Percentiles rank a stretch among this genome's conserved stretches.
Conservation (phyloP, 2,888 invertebrate genomes). For the Troilus luridus region DNA sequence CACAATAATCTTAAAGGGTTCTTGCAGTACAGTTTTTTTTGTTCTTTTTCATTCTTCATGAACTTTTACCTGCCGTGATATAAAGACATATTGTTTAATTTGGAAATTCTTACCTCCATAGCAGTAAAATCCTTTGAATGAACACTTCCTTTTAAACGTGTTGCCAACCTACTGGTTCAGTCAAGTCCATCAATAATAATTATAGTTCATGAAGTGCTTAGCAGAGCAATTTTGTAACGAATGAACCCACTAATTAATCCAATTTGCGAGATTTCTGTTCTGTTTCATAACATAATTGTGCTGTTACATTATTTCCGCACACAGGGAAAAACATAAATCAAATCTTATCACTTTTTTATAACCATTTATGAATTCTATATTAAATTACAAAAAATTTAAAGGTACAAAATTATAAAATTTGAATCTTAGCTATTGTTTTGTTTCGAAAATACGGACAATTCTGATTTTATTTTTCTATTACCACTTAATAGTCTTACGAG, state of each 20-base stretch:
- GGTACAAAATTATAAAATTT: too few species aligned
- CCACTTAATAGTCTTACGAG: too few species aligned
- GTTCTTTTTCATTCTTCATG: background rate
- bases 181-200: background rate
- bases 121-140: background rate
- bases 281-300: constrained; percentile 2
- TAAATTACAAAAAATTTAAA: too few species aligned
- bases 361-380: background rate
- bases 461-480: too few species aligned
- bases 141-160: background rate
- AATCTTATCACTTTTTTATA: background rate
- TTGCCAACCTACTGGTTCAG: background rate
- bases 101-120: background rate
- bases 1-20: too few species aligned
- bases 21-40: too few species aligned
- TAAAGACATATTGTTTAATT: background rate
- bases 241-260: background rate
- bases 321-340: background rate
- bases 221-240: background rate
- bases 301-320: constrained; percentile 19
- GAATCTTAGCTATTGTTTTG: too few species aligned
- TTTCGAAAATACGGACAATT: too few species aligned
- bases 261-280: background rate
- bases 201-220: background rate
- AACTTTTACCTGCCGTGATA: background rate